Evolutionary conservation across 2,113 vertebrate genomes (phyloP), one percentile per base, ranked within the genome.

Genomic region (Albula goreensis): DNA sequence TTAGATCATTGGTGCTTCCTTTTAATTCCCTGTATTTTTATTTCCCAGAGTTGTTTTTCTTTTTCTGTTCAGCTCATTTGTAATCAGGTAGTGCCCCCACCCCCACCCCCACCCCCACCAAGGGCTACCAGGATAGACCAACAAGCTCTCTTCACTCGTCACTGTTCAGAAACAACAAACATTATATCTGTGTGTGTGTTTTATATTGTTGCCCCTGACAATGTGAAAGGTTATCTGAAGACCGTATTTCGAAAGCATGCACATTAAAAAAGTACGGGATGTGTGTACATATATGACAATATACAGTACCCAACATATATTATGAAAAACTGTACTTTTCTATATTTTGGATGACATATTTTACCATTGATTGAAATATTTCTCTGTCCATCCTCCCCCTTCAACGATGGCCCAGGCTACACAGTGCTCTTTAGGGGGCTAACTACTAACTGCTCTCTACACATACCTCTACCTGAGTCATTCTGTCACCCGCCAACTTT

Each of bases 1-100:
- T 87, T 87, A 87, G 83, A 86, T 89, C 83, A 84, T 89, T 83
- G 87, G 89, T 88, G 89, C 89, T 90, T 91, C 89, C 86, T 88
- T 88, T 87, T 60, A 53, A 25, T 88, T 74, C 82, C 81, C 31
- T 41, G 31, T 41, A 41, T 11, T 83, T 88, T 83, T 83, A 41
- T 74, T 83, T 87, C 60, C 60, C 86, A 41, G 48, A 85, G 82
- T 82, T 83, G 70, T 87, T 85, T 86, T 86, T 88, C 48, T 89
- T 79, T 56, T 41, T 86, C 78, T 82, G 22, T 31, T 63, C 53
- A 78, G 50, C 48, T 51, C 13, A 66, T 51, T 50, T 81, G 83
- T 83, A 86, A 50, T 50, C 63, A 48, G 87, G 57, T 78, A 80
- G 66, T 50, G 82, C 82, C 57, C 85, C 8, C 81, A 60, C 85